Conservation (phyloP, 2,797 vertebrate species). For the Lophotriccus pileatus region DNA sequence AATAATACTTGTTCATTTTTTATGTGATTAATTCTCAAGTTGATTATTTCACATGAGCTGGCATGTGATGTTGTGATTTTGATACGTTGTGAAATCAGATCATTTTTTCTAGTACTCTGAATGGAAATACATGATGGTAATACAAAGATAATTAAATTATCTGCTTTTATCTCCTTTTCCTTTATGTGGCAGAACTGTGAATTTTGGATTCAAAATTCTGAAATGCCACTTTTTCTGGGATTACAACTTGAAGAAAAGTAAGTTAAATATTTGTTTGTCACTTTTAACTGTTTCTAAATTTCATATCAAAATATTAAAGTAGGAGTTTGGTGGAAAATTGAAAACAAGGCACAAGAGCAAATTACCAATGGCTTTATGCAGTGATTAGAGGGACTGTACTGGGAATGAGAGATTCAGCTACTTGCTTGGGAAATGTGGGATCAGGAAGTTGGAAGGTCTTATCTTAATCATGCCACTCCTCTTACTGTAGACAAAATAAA, state of each 20-base stretch:
- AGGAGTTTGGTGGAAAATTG: not conserved
- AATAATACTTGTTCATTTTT: not conserved
- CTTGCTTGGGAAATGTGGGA: not conserved
- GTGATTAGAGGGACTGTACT: not conserved
- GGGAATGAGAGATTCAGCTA: not conserved
- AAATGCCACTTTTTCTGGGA: not conserved
- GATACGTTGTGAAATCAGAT: constrained; percentile 27
- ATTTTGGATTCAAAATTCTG: not conserved
- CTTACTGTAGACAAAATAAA: not conserved
- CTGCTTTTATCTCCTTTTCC: not conserved
- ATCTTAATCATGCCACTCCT: not conserved
- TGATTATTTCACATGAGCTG: not conserved
- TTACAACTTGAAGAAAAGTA: constrained; percentile 23
- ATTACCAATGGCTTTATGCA: not conserved
- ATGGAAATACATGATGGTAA: not conserved
- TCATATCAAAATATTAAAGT: not conserved
- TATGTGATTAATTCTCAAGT: not conserved
- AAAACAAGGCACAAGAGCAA: not conserved
- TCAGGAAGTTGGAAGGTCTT: not conserved
- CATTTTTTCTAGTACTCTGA: not conserved
- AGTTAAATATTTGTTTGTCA: constrained; percentile 6
- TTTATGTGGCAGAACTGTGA: constrained; percentile 24
- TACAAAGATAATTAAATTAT: not conserved
- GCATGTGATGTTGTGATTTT: not conserved
- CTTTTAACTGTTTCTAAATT: not conserved